A percentile compares a stretch with the other conserved stretches of the same genome.
These are phyloP conservation scores for Eira barbara DNA, from an alignment of 2,113 vertebrate species.

Conservation along the genomic window DNA sequence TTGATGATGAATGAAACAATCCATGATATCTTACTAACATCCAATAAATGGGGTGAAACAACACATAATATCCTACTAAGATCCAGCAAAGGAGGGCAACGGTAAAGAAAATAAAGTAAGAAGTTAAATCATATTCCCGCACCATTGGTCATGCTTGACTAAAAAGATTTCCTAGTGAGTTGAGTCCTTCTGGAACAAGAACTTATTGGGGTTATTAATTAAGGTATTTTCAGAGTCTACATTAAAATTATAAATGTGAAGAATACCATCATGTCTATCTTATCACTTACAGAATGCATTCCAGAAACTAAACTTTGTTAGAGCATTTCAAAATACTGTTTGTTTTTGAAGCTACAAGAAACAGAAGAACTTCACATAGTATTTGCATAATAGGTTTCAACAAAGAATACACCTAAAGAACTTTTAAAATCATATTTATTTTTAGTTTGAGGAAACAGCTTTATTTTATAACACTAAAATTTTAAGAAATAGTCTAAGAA, in stretches of 20 bases:
- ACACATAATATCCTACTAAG: not conserved
- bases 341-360: not conserved
- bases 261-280: not conserved
- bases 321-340: not conserved
- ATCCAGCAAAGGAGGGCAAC: not conserved
- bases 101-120: not conserved
- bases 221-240: not conserved
- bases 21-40: not conserved
- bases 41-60: not conserved
- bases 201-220: not conserved
- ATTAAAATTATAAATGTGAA: not conserved
- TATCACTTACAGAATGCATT: not conserved
- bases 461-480: slow-evolving; percentile 79
- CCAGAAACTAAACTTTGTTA: not conserved
- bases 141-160: not conserved
- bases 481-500: slow-evolving; percentile 83
- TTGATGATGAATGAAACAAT: not conserved
- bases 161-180: not conserved
- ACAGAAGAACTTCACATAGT: not conserved
- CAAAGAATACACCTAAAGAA: slow-evolving; percentile 72
- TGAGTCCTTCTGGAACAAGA: not conserved
- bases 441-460: slow-evolving; percentile 80
- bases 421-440: slow-evolving; percentile 83
- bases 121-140: not conserved
- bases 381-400: not conserved